Conservation (phyloP, 1,140 invertebrate genomes). For the Stenopsyche tienmushanensis region DNA sequence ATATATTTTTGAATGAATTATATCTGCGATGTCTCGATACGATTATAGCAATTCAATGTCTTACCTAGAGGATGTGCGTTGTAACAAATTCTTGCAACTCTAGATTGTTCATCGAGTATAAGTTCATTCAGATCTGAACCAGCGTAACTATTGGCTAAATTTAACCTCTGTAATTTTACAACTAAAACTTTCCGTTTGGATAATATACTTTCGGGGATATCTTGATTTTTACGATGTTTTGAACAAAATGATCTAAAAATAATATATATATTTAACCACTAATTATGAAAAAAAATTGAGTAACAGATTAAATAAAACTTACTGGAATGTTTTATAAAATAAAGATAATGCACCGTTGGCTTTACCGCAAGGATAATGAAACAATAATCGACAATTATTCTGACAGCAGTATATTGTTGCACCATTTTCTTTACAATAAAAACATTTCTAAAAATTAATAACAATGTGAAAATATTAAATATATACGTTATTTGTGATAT, state of each 20-base stretch:
- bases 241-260: conserved; percentile 13
- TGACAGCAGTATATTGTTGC: conserved; percentile 14
- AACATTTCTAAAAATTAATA: conserved; percentile 3
- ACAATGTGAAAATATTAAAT: too few relatives aligned
- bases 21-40: too few relatives aligned
- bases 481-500: too few relatives aligned
- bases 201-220: conserved; percentile 4
- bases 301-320: not conserved
- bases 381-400: not conserved
- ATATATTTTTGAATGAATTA: too few relatives aligned
- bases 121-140: too few relatives aligned
- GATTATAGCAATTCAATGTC: too few relatives aligned
- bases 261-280: not conserved
- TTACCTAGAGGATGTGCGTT: too few relatives aligned
- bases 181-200: not conserved
- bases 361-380: conserved; percentile 7
- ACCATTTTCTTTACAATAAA: not conserved
- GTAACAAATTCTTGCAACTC: too few relatives aligned
- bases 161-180: too few relatives aligned
- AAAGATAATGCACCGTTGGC: not conserved
- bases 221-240: conserved; percentile 8
- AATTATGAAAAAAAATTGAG: not conserved
- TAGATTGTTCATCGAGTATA: too few relatives aligned
- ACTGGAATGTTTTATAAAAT: conserved; percentile 15
- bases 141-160: too few relatives aligned